Evolutionary conservation across 2,797 vertebrate species (phyloP).

Genomic region (Ctenopoma kingsleyae): DNA sequence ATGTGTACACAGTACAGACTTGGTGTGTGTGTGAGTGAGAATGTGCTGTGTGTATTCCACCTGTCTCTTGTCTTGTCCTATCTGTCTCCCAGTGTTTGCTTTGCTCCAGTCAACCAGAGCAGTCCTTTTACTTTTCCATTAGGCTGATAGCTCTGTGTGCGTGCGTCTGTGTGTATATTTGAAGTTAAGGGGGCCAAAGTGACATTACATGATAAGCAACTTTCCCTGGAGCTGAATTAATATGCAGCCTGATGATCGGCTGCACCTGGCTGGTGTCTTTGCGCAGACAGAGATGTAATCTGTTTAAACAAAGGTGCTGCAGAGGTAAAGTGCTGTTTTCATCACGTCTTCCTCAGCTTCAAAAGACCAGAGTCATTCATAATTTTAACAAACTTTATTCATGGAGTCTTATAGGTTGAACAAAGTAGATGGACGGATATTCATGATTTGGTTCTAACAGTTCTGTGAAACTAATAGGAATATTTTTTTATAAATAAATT

Average conservation of each 20-base stretch:
- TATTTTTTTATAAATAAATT: no score
- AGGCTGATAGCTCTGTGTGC: constrained; percentile 64
- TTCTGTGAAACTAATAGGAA: no score
- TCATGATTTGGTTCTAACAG: background rate
- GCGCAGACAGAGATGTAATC: constrained; percentile 38
- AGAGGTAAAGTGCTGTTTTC: constrained; percentile 37
- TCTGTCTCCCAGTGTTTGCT: constrained; percentile 68
- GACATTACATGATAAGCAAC: constrained; percentile 57
- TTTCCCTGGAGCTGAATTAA: constrained; percentile 55
- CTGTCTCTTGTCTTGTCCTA: constrained; percentile 64
- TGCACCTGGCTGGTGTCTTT: constrained; percentile 29
- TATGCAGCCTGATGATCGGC: constrained; percentile 22
- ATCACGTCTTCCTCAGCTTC: background rate
- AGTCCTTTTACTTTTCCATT: constrained; percentile 75
- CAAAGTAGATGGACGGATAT: background rate
- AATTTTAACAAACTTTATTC: constrained; percentile 14
- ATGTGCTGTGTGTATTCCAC: constrained; percentile 61
- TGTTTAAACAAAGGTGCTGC: constrained; percentile 47
- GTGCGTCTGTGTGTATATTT: constrained; percentile 16
- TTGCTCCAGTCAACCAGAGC: constrained; percentile 69
- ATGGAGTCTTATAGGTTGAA: background rate
- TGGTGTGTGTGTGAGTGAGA: constrained; percentile 54
- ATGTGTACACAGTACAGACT: constrained; percentile 46
- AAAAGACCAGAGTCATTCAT: background rate
- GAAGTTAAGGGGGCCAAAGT: constrained; percentile 50